A percentile compares a stretch with the other conserved stretches of the same genome.
These are phyloP conservation scores for Cepaea hortensis DNA, from an alignment of 2,888 invertebrate species.

Conservation along the genomic window DNA sequence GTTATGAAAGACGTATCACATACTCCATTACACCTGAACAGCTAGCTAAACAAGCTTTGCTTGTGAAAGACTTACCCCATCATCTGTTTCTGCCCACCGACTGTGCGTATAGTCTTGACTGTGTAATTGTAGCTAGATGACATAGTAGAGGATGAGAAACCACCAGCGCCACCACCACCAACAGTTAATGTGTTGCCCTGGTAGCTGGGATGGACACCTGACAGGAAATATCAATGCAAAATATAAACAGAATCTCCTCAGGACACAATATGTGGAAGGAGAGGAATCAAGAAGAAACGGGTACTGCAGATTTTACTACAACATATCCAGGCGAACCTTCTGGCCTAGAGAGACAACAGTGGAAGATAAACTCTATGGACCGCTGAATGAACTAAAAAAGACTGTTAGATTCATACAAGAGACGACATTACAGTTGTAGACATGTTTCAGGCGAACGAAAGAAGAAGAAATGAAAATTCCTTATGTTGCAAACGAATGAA, in stretches of 20 bases:
- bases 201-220: slow-evolving; percentile 57
- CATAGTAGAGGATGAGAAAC: slow-evolving; percentile 57
- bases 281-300: neutral
- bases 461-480: too few relatives aligned
- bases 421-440: too few relatives aligned
- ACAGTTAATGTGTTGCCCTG: slow-evolving; percentile 58
- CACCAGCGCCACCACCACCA: slow-evolving; percentile 46
- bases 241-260: neutral
- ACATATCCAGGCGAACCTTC: too few relatives aligned
- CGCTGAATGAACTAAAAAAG: too few relatives aligned
- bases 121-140: slow-evolving; percentile 63
- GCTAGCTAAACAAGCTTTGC: too few relatives aligned
- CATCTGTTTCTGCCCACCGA: slow-evolving; percentile 64
- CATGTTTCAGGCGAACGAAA: too few relatives aligned
- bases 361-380: too few relatives aligned
- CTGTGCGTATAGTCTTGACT: slow-evolving; percentile 57
- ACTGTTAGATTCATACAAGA: too few relatives aligned
- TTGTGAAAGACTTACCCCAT: slow-evolving; percentile 55
- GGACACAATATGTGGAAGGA: neutral
- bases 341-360: too few relatives aligned
- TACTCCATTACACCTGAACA: too few relatives aligned
- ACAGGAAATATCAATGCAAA: neutral
- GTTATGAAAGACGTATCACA: too few relatives aligned
- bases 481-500: too few relatives aligned
- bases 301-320: neutral